phyloP scores from a whole-genome alignment of 2,797 vertebrate species.

The Onychomys torridus region DNA sequence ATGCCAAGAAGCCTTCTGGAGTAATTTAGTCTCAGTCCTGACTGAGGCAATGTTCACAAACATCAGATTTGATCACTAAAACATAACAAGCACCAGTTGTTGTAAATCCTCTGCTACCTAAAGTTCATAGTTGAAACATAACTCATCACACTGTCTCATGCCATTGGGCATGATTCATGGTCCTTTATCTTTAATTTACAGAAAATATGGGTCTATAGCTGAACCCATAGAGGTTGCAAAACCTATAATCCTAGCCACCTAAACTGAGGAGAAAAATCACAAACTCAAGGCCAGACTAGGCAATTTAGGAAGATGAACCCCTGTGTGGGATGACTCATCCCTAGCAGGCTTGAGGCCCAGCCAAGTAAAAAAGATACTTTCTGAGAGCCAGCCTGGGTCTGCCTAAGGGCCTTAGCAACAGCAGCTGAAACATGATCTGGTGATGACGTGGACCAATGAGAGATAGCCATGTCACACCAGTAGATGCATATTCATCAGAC shows the following conservation, averaged over 20 bases:
- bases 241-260: not conserved
- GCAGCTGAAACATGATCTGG: too few species aligned
- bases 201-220: not conserved
- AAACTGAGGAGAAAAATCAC: not conserved
- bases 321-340: too few species aligned
- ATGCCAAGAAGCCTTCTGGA: constrained; percentile 42
- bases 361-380: too few species aligned
- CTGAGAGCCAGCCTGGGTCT: too few species aligned
- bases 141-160: constrained; percentile 19
- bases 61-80: constrained; percentile 53
- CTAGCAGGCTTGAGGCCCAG: too few species aligned
- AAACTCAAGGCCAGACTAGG: not conserved
- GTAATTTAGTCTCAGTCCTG: not conserved
- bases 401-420: too few species aligned
- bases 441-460: too few species aligned
- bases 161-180: not conserved
- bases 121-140: constrained; percentile 5
- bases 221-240: not conserved
- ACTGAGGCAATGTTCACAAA: constrained; percentile 30
- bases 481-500: too few species aligned
- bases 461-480: too few species aligned
- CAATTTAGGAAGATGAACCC: not conserved
- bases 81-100: constrained; percentile 24
- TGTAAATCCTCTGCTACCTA: not conserved
- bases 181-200: constrained; percentile 54